These are phyloP conservation scores for Neosalanx taihuensis DNA, from an alignment of 2,797 vertebrate genomes.

Conservation along the genomic window DNA sequence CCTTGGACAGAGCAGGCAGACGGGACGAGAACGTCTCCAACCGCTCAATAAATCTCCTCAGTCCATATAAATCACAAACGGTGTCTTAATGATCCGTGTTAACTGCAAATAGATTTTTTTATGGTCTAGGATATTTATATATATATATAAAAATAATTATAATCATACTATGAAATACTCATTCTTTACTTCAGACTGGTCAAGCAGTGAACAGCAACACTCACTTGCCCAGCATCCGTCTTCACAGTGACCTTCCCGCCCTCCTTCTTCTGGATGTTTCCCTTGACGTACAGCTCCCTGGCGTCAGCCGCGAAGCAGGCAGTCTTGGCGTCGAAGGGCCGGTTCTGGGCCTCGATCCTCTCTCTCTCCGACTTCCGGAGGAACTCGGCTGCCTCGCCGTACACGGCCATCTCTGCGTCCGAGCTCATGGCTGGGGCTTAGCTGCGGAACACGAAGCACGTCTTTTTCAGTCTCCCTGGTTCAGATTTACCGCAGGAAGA, in stretches of 20 bases:
- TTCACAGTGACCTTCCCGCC: constrained; percentile 49
- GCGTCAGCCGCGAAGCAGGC: constrained; percentile 25
- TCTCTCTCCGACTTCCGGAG: constrained; percentile 70
- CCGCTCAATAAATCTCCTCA: too few species aligned
- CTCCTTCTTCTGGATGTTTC: constrained; percentile 33
- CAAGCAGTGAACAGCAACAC: background rate
- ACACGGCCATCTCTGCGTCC: constrained; percentile 18
- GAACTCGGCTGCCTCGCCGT: constrained; percentile 9
- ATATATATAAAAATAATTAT: background rate
- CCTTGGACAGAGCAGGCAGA: background rate
- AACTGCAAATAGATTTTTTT: background rate
- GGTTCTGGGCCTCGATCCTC: constrained; percentile 73
- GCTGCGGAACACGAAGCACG: constrained; percentile 2
- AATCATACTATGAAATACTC: too few species aligned
- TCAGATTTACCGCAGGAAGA: background rate
- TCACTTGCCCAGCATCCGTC: constrained; percentile 18
- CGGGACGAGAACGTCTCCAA: background rate
- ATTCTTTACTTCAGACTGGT: too few species aligned
- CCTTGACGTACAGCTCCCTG: constrained; percentile 33
- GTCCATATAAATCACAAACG: too few species aligned
- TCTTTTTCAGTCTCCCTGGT: background rate
- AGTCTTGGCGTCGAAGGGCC: constrained; percentile 67
- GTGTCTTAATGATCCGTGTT: too few species aligned
- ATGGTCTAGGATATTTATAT: background rate
- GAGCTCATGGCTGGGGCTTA: constrained; percentile 4